Evolutionary conservation across 2,113 vertebrate genomes (phyloP).

Genomic region (Salvator merianae): DNA sequence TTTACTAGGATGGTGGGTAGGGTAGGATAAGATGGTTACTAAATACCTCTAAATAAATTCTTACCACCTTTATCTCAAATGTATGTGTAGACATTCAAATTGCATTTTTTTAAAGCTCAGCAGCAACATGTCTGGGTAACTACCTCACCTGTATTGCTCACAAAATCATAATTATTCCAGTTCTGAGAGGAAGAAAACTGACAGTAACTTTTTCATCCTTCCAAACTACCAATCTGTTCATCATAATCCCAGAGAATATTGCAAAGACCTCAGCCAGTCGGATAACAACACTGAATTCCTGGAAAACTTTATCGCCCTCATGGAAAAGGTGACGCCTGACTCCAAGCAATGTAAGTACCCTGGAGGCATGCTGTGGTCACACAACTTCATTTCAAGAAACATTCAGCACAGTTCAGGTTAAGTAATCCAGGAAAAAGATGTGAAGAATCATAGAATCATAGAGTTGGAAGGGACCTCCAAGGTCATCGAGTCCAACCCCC

Average conservation of each 20-base stretch:
- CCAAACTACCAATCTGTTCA: constrained; percentile 60
- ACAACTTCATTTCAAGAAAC: not conserved
- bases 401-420: not conserved
- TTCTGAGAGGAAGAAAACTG: constrained; percentile 47
- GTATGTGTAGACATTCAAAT: not conserved
- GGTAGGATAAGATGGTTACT: not conserved
- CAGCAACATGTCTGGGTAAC: constrained; percentile 6
- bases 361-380: not conserved
- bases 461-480: too few species aligned
- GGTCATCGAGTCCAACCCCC: too few species aligned
- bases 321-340: constrained; percentile 99
- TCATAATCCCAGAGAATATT: constrained; percentile 91
- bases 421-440: not conserved
- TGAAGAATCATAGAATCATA: too few species aligned
- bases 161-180: constrained; percentile 12
- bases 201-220: constrained; percentile 67
- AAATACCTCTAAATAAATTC: not conserved
- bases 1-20: not conserved
- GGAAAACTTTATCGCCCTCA: constrained; percentile 97
- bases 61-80: not conserved
- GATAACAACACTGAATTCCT: constrained; percentile 99
- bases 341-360: constrained; percentile 94
- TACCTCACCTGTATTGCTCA: not conserved
- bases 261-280: constrained; percentile 96
- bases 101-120: not conserved